These are phyloP conservation scores for Catocala nupta DNA, from an alignment of 2,888 invertebrate genomes.

Conservation along the genomic window DNA sequence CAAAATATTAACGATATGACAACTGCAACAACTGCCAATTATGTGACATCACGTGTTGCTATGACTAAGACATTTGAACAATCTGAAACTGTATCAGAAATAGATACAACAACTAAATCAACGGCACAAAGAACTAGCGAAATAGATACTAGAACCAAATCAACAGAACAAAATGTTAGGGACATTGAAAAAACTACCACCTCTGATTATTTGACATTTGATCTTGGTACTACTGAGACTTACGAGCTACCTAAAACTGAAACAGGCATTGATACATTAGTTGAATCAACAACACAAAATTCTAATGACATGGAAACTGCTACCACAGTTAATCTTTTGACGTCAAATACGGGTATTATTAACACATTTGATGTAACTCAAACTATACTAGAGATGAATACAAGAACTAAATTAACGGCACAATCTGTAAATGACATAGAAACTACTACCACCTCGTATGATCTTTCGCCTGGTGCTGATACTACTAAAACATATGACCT, in stretches of 20 bases:
- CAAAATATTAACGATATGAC: background rate
- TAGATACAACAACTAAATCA: background rate
- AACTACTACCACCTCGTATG: background rate
- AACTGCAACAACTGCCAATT: background rate
- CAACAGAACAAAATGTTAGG: conserved; percentile 4
- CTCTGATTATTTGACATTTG: background rate
- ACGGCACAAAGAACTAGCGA: too few species aligned
- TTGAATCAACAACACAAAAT: background rate
- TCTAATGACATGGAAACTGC: background rate
- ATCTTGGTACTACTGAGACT: background rate
- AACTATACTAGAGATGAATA: background rate
- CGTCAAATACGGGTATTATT: background rate
- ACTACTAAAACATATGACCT: too few species aligned
- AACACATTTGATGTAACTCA: background rate
- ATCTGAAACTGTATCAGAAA: background rate
- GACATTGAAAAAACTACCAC: background rate
- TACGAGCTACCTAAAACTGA: background rate
- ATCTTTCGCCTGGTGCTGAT: too few species aligned
- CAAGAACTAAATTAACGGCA: background rate
- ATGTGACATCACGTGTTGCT: background rate
- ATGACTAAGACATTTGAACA: background rate
- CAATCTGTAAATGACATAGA: conserved; percentile 1
- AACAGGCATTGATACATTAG: background rate
- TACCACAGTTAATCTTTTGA: background rate
- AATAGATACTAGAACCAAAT: too few species aligned